These are phyloP conservation scores for Semaprochilodus insignis DNA, from an alignment of 2,797 vertebrate genomes.

Conservation along the genomic window DNA sequence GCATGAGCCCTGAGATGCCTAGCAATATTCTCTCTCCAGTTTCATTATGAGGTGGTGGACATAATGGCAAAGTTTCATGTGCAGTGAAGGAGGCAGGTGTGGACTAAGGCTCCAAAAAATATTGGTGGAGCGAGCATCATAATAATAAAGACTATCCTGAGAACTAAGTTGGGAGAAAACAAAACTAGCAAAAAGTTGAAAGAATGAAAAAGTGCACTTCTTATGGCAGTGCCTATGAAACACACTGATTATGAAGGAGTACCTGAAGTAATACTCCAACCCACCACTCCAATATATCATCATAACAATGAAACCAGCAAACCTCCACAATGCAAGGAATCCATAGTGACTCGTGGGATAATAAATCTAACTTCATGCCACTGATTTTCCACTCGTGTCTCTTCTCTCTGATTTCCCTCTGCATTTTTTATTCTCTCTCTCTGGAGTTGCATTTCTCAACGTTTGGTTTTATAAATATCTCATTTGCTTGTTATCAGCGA, in stretches of 20 bases:
- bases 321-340: not conserved
- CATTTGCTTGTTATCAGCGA: constrained; percentile 25
- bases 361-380: constrained; percentile 8
- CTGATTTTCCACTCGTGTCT: not conserved
- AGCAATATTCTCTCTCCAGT: not conserved
- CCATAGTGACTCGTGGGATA: not conserved
- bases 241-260: not conserved
- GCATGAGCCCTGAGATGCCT: not conserved
- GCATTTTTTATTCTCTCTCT: not conserved
- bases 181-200: not conserved
- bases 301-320: constrained; percentile 12
- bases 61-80: not conserved
- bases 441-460: not conserved
- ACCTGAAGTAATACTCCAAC: not conserved
- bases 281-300: not conserved
- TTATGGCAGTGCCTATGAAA: not conserved
- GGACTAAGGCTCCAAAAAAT: not conserved
- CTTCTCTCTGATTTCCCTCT: not conserved
- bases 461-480: constrained; percentile 19
- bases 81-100: not conserved
- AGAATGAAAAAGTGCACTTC: not conserved
- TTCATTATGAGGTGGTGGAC: not conserved
- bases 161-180: not conserved
- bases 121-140: not conserved
- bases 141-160: not conserved